phyloP scores from a whole-genome alignment of 2,797 vertebrate species.

The Lacerta viridis region DNA sequence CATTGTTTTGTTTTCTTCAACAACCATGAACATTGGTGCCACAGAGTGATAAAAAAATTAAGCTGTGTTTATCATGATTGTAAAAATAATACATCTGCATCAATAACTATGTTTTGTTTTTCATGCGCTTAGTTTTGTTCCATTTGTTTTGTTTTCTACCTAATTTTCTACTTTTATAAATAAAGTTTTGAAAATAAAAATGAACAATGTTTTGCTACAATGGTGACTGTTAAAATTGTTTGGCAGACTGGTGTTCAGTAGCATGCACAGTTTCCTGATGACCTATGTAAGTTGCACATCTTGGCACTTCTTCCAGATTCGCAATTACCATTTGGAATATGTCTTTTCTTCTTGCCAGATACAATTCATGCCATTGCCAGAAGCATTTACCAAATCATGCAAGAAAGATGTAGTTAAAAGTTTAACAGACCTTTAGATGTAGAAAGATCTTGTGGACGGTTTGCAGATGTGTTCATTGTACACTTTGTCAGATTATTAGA shows the following conservation, averaged over 20 bases:
- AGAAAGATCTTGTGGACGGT: not conserved
- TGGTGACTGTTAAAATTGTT: not conserved
- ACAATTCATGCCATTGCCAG: not conserved
- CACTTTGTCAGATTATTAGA: not conserved
- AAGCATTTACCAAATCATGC: not conserved
- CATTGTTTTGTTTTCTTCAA: not conserved
- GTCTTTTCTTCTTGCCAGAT: not conserved
- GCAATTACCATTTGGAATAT: not conserved
- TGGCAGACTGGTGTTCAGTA: not conserved
- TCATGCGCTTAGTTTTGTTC: too few species aligned
- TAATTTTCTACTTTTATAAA: too few species aligned
- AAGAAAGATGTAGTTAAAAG: not conserved
- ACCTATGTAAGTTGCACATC: not conserved
- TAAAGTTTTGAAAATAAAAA: too few species aligned
- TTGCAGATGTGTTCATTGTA: not conserved
- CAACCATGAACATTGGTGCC: not conserved
- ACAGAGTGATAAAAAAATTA: not conserved
- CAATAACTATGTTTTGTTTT: not conserved
- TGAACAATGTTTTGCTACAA: not conserved
- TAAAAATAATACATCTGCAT: not conserved
- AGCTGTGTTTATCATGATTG: not conserved
- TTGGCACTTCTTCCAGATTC: not conserved
- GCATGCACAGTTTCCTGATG: not conserved
- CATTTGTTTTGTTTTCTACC: too few species aligned
- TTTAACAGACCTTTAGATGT: not conserved